These are phyloP conservation scores for Melinaea menophilus DNA, from an alignment of 2,888 invertebrate species.

Conservation along the genomic window DNA sequence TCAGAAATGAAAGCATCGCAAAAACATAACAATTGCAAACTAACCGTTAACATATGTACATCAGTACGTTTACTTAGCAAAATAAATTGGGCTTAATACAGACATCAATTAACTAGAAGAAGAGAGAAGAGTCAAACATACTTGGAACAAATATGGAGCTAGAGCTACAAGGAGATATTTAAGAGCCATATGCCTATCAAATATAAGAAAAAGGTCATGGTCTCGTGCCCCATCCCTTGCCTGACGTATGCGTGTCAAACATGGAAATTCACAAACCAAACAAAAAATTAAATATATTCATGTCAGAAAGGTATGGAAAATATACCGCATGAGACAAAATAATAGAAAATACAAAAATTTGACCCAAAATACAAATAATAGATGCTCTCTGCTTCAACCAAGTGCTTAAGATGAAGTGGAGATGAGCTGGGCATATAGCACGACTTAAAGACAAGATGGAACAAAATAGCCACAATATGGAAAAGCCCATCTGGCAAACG, in stretches of 20 bases:
- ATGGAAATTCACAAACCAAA: constrained; percentile 12
- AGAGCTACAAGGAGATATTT: constrained; percentile 19
- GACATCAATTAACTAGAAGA: too few relatives aligned
- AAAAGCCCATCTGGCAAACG: constrained; percentile 6
- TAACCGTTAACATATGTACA: constrained; percentile 3
- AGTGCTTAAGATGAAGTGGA: too few relatives aligned
- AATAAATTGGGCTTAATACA: constrained; percentile 5
- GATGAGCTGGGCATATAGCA: constrained; percentile 7
- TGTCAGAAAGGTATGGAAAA: too few relatives aligned
- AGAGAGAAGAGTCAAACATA: too few relatives aligned
- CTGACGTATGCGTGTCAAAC: constrained; percentile 21
- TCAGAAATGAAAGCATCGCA: constrained; percentile 8
- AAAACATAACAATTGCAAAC: constrained; percentile 4
- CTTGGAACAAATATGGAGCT: too few relatives aligned
- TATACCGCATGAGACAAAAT: constrained; percentile 3
- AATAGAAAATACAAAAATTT: constrained; percentile 7
- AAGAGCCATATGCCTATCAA: constrained; percentile 13
- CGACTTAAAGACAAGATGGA: background rate
- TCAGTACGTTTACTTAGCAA: constrained; percentile 8
- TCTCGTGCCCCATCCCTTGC: background rate
- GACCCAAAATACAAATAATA: constrained; percentile 5
- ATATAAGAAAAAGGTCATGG: constrained; percentile 13
- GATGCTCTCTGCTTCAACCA: constrained; percentile 4
- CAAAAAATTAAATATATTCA: too few relatives aligned
- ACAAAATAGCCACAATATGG: background rate